Evolutionary conservation across 2,888 invertebrate species (phyloP).

Genomic region (Apomyelois bistriatella): DNA sequence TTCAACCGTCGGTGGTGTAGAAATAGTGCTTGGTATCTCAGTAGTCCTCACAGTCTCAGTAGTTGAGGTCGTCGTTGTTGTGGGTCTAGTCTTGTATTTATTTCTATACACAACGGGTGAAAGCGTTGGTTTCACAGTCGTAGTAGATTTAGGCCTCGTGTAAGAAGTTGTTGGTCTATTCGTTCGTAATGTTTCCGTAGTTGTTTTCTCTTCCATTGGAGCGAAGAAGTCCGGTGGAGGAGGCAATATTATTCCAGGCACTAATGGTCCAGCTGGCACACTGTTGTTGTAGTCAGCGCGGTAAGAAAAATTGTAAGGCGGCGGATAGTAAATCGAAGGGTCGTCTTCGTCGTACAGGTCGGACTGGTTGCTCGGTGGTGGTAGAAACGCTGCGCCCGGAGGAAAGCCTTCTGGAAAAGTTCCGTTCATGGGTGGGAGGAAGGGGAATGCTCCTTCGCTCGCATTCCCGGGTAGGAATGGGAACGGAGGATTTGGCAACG

Average conservation of each 20-base stretch:
- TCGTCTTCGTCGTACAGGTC: slow-evolving; percentile 93
- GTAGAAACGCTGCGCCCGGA: slow-evolving; percentile 80
- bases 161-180: slow-evolving; percentile 46
- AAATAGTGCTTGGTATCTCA: slow-evolving; percentile 61
- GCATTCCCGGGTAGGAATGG: slow-evolving; percentile 81
- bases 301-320: slow-evolving; percentile 93
- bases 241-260: slow-evolving; percentile 92
- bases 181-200: slow-evolving; percentile 50
- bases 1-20: slow-evolving; percentile 61
- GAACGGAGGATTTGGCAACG: slow-evolving; percentile 82
- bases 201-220: slow-evolving; percentile 79
- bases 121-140: slow-evolving; percentile 46
- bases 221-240: slow-evolving; percentile 94
- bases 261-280: slow-evolving; percentile 91
- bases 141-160: slow-evolving; percentile 56
- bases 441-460: slow-evolving; percentile 77
- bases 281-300: slow-evolving; percentile 87
- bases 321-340: slow-evolving; percentile 94
- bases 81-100: slow-evolving; percentile 64
- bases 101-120: slow-evolving; percentile 52
- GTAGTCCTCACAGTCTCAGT: slow-evolving; percentile 55
- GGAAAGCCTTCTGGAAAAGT: slow-evolving; percentile 79
- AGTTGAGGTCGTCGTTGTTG: slow-evolving; percentile 61
- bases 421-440: slow-evolving; percentile 79
- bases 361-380: slow-evolving; percentile 86